phyloP scores from a whole-genome alignment of 2,113 vertebrate genomes.

The Salvelinus alpinus region DNA sequence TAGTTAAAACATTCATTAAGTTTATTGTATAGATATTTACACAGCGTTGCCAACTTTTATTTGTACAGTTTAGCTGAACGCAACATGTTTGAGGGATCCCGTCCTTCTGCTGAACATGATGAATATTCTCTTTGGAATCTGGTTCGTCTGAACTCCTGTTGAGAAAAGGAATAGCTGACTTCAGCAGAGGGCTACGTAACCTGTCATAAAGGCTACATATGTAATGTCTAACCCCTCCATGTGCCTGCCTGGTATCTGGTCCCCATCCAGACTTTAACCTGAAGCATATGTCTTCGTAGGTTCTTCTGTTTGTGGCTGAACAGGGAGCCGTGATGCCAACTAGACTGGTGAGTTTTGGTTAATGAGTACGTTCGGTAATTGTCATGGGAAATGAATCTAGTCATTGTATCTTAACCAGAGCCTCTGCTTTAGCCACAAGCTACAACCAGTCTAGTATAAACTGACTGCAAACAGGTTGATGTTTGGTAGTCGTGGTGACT shows the following conservation, averaged over 20 bases:
- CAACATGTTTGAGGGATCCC: no score
- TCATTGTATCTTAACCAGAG: no score
- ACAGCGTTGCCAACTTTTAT: not conserved
- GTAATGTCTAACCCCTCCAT: not conserved
- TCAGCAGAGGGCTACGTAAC: not conserved
- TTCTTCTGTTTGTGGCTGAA: not conserved
- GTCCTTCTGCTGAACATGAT: slow-evolving; percentile 54
- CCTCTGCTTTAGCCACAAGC: no score
- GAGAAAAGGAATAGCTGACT: slow-evolving; percentile 70
- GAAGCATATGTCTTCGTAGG: not conserved
- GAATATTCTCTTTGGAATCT: slow-evolving; percentile 79
- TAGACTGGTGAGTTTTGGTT: not conserved
- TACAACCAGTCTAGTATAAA: no score
- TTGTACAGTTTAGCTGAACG: no score
- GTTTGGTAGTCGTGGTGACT: no score
- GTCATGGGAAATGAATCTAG: no score
- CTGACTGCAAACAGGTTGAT: no score
- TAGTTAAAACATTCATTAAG: no score
- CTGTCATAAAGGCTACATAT: not conserved
- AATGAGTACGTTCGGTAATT: slow-evolving; percentile 16
- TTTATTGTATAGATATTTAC: slow-evolving; percentile 1
- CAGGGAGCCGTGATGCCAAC: not conserved
- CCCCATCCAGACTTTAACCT: not conserved
- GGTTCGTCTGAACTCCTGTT: slow-evolving; percentile 88
- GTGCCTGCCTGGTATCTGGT: no score